Conservation (phyloP, 2,797 vertebrate species). For the Enteromius trimaculatus region DNA sequence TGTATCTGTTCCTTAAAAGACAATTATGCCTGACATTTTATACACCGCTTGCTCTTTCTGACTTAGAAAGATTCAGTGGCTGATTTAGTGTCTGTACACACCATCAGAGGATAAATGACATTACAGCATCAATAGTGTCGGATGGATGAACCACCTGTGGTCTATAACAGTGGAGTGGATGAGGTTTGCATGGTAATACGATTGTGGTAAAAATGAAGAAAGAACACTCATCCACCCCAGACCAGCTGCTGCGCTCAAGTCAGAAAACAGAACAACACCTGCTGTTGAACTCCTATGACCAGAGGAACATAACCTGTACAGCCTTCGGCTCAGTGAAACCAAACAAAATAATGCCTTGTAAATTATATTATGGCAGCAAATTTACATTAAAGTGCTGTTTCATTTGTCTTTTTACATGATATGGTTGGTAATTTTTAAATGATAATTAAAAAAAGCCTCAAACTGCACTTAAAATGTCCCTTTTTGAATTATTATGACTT, state of each 20-base stretch:
- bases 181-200: conserved; percentile 60
- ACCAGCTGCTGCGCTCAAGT: conserved; percentile 70
- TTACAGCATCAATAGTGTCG: conserved; percentile 30
- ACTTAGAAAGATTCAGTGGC: conserved; percentile 31
- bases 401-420: not conserved
- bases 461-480: not conserved
- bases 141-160: conserved; percentile 59
- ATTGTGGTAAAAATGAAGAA: conserved; percentile 60
- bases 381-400: not conserved
- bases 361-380: not conserved
- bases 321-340: conserved; percentile 56
- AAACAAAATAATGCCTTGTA: conserved; percentile 2
- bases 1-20: conserved; percentile 23
- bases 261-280: conserved; percentile 77
- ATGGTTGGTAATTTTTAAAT: not conserved
- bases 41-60: conserved; percentile 32
- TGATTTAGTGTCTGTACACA: conserved; percentile 48
- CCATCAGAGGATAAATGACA: conserved; percentile 52
- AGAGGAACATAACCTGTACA: conserved; percentile 65
- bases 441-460: not conserved
- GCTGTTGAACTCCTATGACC: conserved; percentile 66
- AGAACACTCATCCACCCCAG: conserved; percentile 56
- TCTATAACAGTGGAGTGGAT: conserved; percentile 53
- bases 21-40: conserved; percentile 49
- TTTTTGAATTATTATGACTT: not conserved